A percentile compares a stretch with the other conserved stretches of the same genome.
These are phyloP conservation scores for Ctenopoma multispine DNA, from an alignment of 2,797 vertebrate genomes.

Conservation along the genomic window DNA sequence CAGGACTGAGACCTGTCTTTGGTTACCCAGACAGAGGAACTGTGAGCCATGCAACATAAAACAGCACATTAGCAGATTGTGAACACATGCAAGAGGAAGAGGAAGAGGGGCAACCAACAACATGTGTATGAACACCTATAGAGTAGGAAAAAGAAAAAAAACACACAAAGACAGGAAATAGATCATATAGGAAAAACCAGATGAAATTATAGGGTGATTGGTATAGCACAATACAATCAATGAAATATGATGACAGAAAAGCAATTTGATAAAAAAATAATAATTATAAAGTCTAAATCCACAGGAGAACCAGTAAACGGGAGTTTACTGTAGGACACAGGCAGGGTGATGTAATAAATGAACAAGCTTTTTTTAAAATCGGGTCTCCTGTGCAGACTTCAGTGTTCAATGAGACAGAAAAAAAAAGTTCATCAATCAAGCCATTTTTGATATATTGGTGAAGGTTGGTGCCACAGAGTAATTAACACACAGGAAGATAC, in stretches of 20 bases:
- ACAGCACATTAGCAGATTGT: constrained; percentile 73
- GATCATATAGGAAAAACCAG: constrained; percentile 47
- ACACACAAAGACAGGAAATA: constrained; percentile 52
- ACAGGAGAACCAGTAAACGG: constrained; percentile 45
- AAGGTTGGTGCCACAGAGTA: not conserved
- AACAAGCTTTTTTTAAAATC: constrained; percentile 15
- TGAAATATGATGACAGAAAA: constrained; percentile 26
- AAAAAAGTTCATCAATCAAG: constrained; percentile 51
- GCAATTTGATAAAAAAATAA: constrained; percentile 31
- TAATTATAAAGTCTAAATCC: constrained; percentile 30
- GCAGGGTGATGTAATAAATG: not conserved
- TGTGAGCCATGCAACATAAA: constrained; percentile 44
- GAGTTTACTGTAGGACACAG: not conserved
- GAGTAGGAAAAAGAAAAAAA: constrained; percentile 65
- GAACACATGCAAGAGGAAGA: constrained; percentile 85
- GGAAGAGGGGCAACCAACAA: constrained; percentile 84
- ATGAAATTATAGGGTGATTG: constrained; percentile 65
- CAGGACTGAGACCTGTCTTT: constrained; percentile 18
- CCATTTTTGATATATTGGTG: not conserved
- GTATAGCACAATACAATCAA: constrained; percentile 31
- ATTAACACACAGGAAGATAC: not conserved
- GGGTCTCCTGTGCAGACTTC: constrained; percentile 41
- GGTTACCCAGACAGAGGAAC: not conserved
- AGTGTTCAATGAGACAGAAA: constrained; percentile 41
- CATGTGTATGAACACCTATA: constrained; percentile 83